Evolutionary conservation across 2,797 vertebrate species (phyloP), one percentile per base, ranked within the genome.

Genomic region (Clarias fuscus): DNA sequence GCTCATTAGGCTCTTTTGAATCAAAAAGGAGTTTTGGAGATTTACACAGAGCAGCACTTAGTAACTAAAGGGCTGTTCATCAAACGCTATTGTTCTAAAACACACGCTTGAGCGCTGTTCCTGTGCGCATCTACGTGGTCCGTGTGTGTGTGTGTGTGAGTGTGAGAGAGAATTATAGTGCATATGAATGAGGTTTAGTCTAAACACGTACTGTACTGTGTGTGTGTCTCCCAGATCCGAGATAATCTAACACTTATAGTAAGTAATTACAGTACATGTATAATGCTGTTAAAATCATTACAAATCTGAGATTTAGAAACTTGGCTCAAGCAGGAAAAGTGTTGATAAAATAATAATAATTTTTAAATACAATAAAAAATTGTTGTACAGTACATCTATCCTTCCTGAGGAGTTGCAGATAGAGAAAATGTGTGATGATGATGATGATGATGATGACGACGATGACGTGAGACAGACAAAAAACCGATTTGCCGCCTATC

Each of bases 1-100:
- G 84, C 83, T 87, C 76, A 87, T 87, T 87, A 84, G 76, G 68
- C 43, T 65, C 83, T 75, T 84, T 87, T 87, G 78, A 81, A 81
- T 58, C 37, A 43, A 71, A 84, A 24, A 80, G 61, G 64, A 84
- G 65, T 72, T 86, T 77, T 86, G 58, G 48, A 70, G 81, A 71
- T n/a, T 76, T 61, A 33, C 68, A 68, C n/a, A 62, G 62, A 75
- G 68, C 61, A 81, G 53, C 61, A 84, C 83, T 87, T 73, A 73
- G 75, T 80, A 27, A 73, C 83, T 81, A 84, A 71, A 87, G 68
- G 64, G 61, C 59, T 67, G 73, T 84, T 87, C 76, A 87, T 87
- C 86, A 87, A 84, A 84, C 43, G 59, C 68, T 59, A 84, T 85
- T 87, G 86, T 87, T 85, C 77, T 75, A 65, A 87, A 84, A 75